phyloP scores from a whole-genome alignment of 2,888 invertebrate species.

The Drosophila picticornis region DNA sequence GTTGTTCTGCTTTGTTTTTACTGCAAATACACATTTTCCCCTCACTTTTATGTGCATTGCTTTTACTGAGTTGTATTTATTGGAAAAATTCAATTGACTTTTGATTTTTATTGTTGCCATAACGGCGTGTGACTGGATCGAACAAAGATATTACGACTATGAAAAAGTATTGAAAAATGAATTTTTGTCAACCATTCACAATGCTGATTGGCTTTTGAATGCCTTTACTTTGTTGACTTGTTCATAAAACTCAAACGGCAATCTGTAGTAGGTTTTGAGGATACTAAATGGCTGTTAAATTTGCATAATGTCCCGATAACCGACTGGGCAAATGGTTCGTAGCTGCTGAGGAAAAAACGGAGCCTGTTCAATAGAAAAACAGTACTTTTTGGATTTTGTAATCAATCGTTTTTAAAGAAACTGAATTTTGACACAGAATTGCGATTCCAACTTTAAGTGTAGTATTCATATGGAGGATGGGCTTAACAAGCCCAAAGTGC shows the following conservation, averaged over 20 bases:
- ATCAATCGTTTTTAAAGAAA: background rate
- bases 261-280: constrained; percentile 39
- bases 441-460: background rate
- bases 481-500: background rate
- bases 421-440: too few species aligned
- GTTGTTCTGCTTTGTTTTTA: constrained; percentile 39
- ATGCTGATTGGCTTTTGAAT: constrained; percentile 62
- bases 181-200: constrained; percentile 55
- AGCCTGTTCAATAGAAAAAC: background rate
- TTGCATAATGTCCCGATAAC: constrained; percentile 47
- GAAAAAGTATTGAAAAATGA: constrained; percentile 60
- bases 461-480: background rate
- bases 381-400: background rate
- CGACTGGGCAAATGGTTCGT: constrained; percentile 18
- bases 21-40: constrained; percentile 32
- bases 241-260: constrained; percentile 54
- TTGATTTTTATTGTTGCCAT: constrained; percentile 61
- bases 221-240: constrained; percentile 41
- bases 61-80: constrained; percentile 46
- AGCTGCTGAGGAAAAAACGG: background rate
- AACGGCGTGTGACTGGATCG: constrained; percentile 34
- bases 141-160: constrained; percentile 44
- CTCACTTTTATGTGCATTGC: constrained; percentile 39
- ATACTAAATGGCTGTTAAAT: constrained; percentile 35
- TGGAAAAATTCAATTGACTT: constrained; percentile 42